Evolutionary conservation across 2,797 vertebrate species (phyloP), one percentile per base, ranked within the genome.

Genomic region (Holocentrus rufus): DNA sequence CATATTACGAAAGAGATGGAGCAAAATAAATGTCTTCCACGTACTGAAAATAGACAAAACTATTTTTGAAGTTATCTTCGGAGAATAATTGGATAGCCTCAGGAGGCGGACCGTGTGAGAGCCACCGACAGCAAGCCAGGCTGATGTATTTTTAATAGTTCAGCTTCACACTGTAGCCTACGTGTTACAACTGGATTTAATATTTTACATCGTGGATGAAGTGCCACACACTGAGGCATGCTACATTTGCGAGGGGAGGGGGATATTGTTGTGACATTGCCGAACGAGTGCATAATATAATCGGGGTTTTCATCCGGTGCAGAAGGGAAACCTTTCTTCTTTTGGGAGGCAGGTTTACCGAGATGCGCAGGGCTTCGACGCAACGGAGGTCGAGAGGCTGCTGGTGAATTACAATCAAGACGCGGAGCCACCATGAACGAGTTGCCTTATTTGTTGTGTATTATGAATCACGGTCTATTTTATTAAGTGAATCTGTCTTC

Each of bases 381-480:
- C 83, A 64, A 76, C 87, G 83, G 83, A 82, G 85, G 82, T 84
- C 82, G 73, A 69, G 77, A 71, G 58, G 85, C 85, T 77, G 88
- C 86, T 86, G 85, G 55, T 90, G 89, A 92, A 92, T 93, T 77
- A 69, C 74, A 91, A 92, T 86, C 68, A 76, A 72, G 82, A 89
- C 27, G 42, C 68, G 76, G 55, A 80, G 69, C 7, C 74, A 66
- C 56, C 74, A 72, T 71, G 88, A 83, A 49, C 61, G 47, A 20
- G 57, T 10, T 42, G 64, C 59, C 23, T 9, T 52, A 9, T 72
- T 13, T 34, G 9, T 13, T 34, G 9, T 14, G 7, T 11, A 0
- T 18, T 1, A 10, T 30, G 8, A 27, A 14, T 34, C 31, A 2
- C 27, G 7, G 58, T 56, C 5, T 52, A 18, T 66, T 79, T 62